Conservation (phyloP, 2,797 vertebrate genomes). For the Acipenser ruthenus region DNA sequence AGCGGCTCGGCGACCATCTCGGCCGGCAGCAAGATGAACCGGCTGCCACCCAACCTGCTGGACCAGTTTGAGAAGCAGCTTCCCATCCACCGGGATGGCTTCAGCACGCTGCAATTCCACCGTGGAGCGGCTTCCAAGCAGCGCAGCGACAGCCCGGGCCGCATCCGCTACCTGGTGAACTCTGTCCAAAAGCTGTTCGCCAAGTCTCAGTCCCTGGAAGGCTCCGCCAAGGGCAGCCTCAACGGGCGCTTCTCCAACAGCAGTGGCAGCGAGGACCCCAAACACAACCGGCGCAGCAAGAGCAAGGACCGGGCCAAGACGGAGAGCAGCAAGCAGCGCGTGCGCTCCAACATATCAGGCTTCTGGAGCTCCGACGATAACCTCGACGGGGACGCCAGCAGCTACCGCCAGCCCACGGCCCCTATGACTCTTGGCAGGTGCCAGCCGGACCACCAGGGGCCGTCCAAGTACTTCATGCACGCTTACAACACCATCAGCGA, state of each 20-base stretch:
- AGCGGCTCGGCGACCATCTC: constrained; percentile 70
- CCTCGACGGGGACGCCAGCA: constrained; percentile 79
- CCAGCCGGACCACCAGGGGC: constrained; percentile 77
- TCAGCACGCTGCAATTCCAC: constrained; percentile 95
- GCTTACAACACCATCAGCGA: constrained; percentile 94
- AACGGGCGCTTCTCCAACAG: constrained; percentile 71
- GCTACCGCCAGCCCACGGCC: constrained; percentile 81
- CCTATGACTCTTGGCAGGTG: constrained; percentile 88
- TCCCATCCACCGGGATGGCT: constrained; percentile 83
- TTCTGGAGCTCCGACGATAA: constrained; percentile 98
- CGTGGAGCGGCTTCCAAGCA: constrained; percentile 74
- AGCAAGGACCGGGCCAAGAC: constrained; percentile 93
- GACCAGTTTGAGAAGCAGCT: constrained; percentile 96
- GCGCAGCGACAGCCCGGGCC: constrained; percentile 90
- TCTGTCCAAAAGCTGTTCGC: constrained; percentile 96
- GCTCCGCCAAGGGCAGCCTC: constrained; percentile 75
- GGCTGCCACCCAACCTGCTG: constrained; percentile 78
- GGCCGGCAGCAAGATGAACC: constrained; percentile 87
- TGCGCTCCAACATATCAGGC: constrained; percentile 91
- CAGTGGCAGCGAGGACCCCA: constrained; percentile 70
- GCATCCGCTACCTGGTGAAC: constrained; percentile 93
- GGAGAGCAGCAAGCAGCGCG: constrained; percentile 78
- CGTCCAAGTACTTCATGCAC: constrained; percentile 78
- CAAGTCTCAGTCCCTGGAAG: constrained; percentile 93
- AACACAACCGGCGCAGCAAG: constrained; percentile 84